Conservation (phyloP, 2,888 invertebrate species). For the Drosophila rellima region DNA sequence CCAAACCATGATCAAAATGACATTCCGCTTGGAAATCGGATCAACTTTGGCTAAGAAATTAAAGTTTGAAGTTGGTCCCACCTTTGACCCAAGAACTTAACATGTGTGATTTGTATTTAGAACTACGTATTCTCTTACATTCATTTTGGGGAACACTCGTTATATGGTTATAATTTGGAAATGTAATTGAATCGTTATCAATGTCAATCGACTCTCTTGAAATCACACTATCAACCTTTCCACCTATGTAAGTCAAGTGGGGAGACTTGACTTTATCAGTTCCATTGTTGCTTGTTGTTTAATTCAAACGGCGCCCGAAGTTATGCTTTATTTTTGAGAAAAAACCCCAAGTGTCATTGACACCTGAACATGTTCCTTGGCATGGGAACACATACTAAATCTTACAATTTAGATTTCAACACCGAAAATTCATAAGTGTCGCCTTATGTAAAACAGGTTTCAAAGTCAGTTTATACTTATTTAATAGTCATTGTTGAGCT, state of each 20-base stretch:
- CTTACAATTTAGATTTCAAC: conserved; percentile 23
- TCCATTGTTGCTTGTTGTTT: background rate
- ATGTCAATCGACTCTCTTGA: background rate
- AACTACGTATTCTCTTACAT: too few relatives aligned
- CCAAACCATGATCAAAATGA: too few relatives aligned
- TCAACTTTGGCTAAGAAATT: too few relatives aligned
- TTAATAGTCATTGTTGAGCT: conserved; percentile 11
- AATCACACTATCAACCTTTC: background rate
- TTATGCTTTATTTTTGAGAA: conserved; percentile 37
- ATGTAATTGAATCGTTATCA: conserved; percentile 11
- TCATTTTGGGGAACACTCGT: too few relatives aligned
- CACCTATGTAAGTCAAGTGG: conserved; percentile 1
- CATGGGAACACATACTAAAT: conserved; percentile 6
- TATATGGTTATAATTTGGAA: too few relatives aligned
- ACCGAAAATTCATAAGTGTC: conserved; percentile 2
- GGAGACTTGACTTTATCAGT: conserved; percentile 11
- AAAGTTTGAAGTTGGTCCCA: too few relatives aligned
- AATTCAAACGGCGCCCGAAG: conserved; percentile 34
- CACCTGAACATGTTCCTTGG: conserved; percentile 18
- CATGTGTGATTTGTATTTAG: too few relatives aligned
- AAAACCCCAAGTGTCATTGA: conserved; percentile 39
- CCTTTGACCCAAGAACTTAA: too few relatives aligned
- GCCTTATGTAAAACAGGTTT: conserved; percentile 31
- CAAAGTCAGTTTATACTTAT: conserved; percentile 1
- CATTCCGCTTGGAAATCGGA: too few relatives aligned